Percentiles rank a stretch among this genome's conserved stretches.
Conservation (phyloP, 2,113 vertebrate genomes). For the Xenopus borealis region DNA sequence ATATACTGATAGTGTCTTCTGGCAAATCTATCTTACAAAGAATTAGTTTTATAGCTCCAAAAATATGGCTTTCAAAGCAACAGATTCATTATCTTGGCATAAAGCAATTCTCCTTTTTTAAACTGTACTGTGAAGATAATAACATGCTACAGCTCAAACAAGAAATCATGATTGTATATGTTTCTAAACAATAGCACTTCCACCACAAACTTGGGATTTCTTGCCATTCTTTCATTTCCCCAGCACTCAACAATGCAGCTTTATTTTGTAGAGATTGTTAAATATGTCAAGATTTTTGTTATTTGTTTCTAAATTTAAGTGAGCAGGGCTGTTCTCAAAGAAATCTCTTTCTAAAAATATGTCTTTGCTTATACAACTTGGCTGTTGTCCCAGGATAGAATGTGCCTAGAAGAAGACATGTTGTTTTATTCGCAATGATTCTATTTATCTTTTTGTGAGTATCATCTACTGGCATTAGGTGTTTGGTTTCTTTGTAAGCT, state of each 20-base stretch:
- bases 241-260: constrained; percentile 19
- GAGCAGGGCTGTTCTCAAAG: constrained; percentile 22
- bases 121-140: constrained; percentile 41
- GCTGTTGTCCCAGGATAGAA: constrained; percentile 38
- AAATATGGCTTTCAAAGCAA: neutral
- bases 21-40: constrained; percentile 5
- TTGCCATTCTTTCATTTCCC: constrained; percentile 32
- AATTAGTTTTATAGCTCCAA: constrained; percentile 20
- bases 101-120: constrained; percentile 29
- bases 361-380: constrained; percentile 27
- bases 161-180: constrained; percentile 42
- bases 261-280: constrained; percentile 37
- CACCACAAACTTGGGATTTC: constrained; percentile 27
- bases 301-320: constrained; percentile 44
- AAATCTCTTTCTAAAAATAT: constrained; percentile 38
- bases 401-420: constrained; percentile 31
- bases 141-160: constrained; percentile 37
- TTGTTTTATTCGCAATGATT: constrained; percentile 33
- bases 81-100: too few relatives aligned
- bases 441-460: constrained; percentile 36
- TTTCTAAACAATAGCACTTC: constrained; percentile 36
- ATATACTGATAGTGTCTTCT: too few relatives aligned
- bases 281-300: constrained; percentile 39
- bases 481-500: constrained; percentile 13
- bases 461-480: constrained; percentile 22